These are phyloP conservation scores for Chrysolina haemoptera DNA, from an alignment of 2,888 invertebrate species.

Conservation along the genomic window DNA sequence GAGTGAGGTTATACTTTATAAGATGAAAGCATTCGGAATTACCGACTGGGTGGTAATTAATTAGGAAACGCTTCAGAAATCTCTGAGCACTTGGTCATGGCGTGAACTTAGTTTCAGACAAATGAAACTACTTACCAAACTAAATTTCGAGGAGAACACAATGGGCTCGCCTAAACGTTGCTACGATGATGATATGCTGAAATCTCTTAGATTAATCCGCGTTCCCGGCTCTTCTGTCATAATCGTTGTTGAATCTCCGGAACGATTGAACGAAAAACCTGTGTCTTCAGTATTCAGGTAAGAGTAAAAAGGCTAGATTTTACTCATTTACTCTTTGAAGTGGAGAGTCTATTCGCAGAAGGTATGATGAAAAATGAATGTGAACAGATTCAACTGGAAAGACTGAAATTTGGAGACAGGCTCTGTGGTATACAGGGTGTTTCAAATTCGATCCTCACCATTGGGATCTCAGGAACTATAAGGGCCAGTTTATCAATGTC, in stretches of 20 bases:
- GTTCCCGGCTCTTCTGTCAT: constrained; percentile 19
- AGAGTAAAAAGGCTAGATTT: neutral
- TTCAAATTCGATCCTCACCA: no score
- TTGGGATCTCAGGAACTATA: no score
- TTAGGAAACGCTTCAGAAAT: constrained; percentile 43
- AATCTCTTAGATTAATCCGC: constrained; percentile 27
- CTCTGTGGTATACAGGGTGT: no score
- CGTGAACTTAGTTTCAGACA: constrained; percentile 44
- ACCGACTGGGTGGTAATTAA: constrained; percentile 39
- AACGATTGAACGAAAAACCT: constrained; percentile 2
- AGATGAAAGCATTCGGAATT: constrained; percentile 21
- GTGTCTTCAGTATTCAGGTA: neutral
- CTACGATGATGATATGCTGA: constrained; percentile 27
- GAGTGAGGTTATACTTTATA: constrained; percentile 10
- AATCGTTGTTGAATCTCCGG: constrained; percentile 16
- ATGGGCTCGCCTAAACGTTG: constrained; percentile 26
- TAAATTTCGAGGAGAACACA: constrained; percentile 33
- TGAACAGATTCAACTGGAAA: no score
- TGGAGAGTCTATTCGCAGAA: no score
- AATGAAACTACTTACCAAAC: constrained; percentile 45
- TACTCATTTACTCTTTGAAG: no score
- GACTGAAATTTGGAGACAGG: no score
- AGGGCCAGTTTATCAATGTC: no score
- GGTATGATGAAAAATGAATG: no score
- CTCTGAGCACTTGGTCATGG: constrained; percentile 42